These are phyloP conservation scores for Agonopterix subpropinquella DNA, from an alignment of 2,888 invertebrate genomes.

Conservation along the genomic window DNA sequence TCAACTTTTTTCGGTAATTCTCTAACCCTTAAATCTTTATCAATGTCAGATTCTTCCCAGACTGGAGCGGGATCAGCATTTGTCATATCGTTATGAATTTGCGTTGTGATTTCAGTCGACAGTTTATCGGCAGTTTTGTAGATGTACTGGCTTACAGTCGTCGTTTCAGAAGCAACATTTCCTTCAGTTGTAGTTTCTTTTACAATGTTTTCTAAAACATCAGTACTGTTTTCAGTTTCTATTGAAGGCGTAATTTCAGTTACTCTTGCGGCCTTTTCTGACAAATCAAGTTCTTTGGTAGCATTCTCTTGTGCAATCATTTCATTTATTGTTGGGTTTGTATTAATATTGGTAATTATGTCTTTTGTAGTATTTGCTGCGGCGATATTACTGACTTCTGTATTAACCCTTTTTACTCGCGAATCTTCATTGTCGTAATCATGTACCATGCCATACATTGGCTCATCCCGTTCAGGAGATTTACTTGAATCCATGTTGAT, in stretches of 20 bases:
- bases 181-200: constrained; percentile 12
- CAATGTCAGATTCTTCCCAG: constrained; percentile 48
- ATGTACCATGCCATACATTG: constrained; percentile 46
- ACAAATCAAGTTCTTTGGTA: too few relatives aligned
- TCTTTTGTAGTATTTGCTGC: background rate
- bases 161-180: constrained; percentile 34
- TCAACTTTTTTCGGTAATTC: constrained; percentile 17
- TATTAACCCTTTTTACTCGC: constrained; percentile 50
- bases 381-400: constrained; percentile 16
- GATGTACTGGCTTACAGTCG: constrained; percentile 54
- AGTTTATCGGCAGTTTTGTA: constrained; percentile 40
- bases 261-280: background rate
- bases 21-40: constrained; percentile 25
- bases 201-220: background rate
- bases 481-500: constrained; percentile 43
- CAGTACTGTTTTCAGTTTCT: background rate
- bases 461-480: constrained; percentile 40
- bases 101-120: constrained; percentile 12
- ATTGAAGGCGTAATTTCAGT: background rate
- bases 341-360: background rate
- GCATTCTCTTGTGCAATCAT: too few relatives aligned
- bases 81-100: background rate
- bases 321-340: too few relatives aligned
- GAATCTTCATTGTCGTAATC: constrained; percentile 57
- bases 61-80: constrained; percentile 49